Conservation (phyloP, 1,140 invertebrate genomes). For the Ruditapes philippinarum region DNA sequence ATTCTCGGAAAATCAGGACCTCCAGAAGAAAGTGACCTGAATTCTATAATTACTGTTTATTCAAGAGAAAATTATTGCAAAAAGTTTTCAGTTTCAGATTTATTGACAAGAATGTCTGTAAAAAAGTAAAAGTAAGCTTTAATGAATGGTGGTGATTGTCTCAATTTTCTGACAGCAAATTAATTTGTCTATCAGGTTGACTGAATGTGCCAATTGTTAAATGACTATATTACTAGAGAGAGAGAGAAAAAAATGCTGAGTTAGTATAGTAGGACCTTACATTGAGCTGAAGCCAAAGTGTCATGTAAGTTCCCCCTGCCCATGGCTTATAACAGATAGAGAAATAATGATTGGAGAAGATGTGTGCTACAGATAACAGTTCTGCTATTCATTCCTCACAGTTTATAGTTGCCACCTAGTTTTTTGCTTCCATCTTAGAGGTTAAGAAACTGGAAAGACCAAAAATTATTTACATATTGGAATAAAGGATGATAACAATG, state of each 20-base stretch:
- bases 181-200: neutral
- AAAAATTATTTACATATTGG: constrained; percentile 38
- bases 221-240: neutral
- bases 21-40: too few species aligned
- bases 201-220: neutral
- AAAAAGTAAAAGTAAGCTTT: neutral
- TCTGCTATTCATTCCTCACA: constrained; percentile 9
- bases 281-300: constrained; percentile 43
- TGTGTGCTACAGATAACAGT: neutral
- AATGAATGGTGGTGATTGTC: neutral
- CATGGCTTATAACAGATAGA: constrained; percentile 30
- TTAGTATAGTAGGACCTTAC: neutral
- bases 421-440: neutral
- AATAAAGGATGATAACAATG: neutral
- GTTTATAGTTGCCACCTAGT: constrained; percentile 30
- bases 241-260: neutral
- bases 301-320: constrained; percentile 16
- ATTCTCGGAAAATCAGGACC: too few species aligned
- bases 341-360: constrained; percentile 36
- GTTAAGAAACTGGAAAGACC: constrained; percentile 50
- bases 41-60: neutral
- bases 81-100: neutral
- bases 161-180: neutral
- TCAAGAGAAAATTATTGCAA: neutral
- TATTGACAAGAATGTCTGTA: neutral